phyloP scores from a whole-genome alignment of 1,140 invertebrate species.

The Temnothorax longispinosus region DNA sequence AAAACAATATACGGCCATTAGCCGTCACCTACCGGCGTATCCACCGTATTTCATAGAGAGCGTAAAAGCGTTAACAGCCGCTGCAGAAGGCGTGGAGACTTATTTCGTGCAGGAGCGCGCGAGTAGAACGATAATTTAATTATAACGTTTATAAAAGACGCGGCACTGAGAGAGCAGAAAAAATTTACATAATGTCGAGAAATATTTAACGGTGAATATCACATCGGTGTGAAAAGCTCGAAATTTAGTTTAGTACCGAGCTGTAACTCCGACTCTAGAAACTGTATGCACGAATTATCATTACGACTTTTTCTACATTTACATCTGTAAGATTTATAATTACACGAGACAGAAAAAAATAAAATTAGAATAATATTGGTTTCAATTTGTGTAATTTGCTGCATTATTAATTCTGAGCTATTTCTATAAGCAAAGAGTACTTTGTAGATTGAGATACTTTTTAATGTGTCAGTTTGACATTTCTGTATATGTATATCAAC shows the following conservation, averaged over 20 bases:
- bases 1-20: slow-evolving; percentile 51
- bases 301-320: not conserved
- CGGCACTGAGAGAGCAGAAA: not conserved
- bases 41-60: slow-evolving; percentile 29
- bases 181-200: slow-evolving; percentile 43
- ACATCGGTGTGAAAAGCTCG: not conserved
- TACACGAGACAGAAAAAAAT: not conserved
- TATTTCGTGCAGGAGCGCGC: slow-evolving; percentile 40
- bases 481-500: not conserved
- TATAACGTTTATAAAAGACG: slow-evolving; percentile 43
- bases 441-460: not conserved
- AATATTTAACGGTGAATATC: slow-evolving; percentile 36
- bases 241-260: not conserved
- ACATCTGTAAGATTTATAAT: not conserved
- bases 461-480: not conserved
- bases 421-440: not conserved
- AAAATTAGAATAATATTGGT: not conserved
- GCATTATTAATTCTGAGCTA: not conserved
- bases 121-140: slow-evolving; percentile 41
- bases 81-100: slow-evolving; percentile 38
- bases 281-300: not conserved
- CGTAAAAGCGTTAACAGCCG: slow-evolving; percentile 47
- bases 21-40: slow-evolving; percentile 36
- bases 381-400: not conserved
- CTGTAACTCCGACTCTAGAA: not conserved